Evolutionary conservation across 2,888 invertebrate genomes (phyloP).

Genomic region (Torymus auratus): DNA sequence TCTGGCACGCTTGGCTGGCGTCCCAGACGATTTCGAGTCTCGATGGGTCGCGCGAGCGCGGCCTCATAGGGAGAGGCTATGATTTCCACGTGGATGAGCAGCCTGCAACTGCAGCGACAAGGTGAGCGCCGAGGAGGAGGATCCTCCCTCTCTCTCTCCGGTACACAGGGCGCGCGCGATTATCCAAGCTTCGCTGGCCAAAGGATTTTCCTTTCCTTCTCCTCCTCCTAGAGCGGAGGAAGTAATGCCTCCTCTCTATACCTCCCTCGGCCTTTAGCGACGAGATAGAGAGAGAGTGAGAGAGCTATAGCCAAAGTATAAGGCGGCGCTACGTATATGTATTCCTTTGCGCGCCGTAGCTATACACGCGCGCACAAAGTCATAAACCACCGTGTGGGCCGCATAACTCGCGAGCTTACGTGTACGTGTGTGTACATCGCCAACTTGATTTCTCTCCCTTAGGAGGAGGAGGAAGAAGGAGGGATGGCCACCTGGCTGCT

Average conservation of each 20-base stretch:
- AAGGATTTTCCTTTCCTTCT: conserved; percentile 70
- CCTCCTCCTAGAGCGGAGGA: conserved; percentile 27
- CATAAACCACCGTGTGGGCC: conserved; percentile 28
- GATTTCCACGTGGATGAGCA: conserved; percentile 73
- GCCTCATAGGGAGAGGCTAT: conserved; percentile 65
- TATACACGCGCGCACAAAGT: conserved; percentile 12
- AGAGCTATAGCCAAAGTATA: not conserved
- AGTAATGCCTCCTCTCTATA: conserved; percentile 10
- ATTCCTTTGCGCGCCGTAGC: not conserved
- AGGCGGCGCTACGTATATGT: no score
- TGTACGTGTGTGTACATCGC: not conserved
- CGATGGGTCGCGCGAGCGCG: conserved; percentile 65
- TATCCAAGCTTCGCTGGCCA: conserved; percentile 75
- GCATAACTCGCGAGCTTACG: conserved; percentile 12
- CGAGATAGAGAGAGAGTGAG: not conserved
- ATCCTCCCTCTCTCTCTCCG: conserved; percentile 13
- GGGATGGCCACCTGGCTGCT: not conserved
- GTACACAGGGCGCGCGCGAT: conserved; percentile 63
- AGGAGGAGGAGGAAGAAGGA: not conserved
- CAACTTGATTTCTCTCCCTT: conserved; percentile 48
- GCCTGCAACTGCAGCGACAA: conserved; percentile 67
- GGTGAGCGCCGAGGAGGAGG: conserved; percentile 38
- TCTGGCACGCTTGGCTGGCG: conserved; percentile 61
- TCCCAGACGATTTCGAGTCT: conserved; percentile 72
- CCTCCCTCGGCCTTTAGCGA: not conserved